phyloP scores from a whole-genome alignment of 1,140 invertebrate species.

The Drosophila erecta region DNA sequence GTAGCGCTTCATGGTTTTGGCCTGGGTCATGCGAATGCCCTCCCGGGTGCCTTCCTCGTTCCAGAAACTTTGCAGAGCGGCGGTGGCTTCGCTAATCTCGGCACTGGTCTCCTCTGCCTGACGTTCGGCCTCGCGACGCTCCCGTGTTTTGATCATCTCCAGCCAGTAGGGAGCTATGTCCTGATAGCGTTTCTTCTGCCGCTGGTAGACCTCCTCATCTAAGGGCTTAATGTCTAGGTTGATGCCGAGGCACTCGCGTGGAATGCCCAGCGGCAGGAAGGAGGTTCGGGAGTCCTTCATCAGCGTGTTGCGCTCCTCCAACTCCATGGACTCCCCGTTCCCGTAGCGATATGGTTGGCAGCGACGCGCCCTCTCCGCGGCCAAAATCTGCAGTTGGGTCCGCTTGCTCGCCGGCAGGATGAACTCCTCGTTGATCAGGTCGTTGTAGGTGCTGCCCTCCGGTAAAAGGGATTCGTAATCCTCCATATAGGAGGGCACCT shows the following conservation, averaged over 20 bases:
- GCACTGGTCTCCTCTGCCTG: constrained; percentile 4
- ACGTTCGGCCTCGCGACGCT: constrained; percentile 49
- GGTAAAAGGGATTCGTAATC: constrained; percentile 56
- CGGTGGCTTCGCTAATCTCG: constrained; percentile 32
- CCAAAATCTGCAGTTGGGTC: constrained; percentile 5
- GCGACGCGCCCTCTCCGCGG: constrained; percentile 45
- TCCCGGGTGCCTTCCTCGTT: constrained; percentile 85
- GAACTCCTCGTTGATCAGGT: constrained; percentile 70
- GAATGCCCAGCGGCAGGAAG: constrained; percentile 74
- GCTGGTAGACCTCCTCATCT: not conserved
- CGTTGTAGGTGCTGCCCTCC: constrained; percentile 62
- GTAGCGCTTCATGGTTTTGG: constrained; percentile 89
- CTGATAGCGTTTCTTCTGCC: constrained; percentile 23
- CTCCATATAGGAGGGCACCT: constrained; percentile 38
- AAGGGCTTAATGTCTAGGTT: constrained; percentile 14
- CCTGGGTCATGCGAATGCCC: constrained; percentile 86
- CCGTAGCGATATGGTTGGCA: constrained; percentile 71
- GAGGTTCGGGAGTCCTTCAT: constrained; percentile 84
- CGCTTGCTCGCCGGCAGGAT: constrained; percentile 47
- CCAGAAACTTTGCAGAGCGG: constrained; percentile 85
- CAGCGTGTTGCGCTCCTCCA: constrained; percentile 75
- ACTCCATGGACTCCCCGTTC: constrained; percentile 65
- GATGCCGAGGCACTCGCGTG: constrained; percentile 63
- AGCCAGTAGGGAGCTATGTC: constrained; percentile 41
- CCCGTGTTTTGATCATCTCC: constrained; percentile 24